Conservation (phyloP, 2,888 invertebrate genomes). For the Phengaris arion region DNA sequence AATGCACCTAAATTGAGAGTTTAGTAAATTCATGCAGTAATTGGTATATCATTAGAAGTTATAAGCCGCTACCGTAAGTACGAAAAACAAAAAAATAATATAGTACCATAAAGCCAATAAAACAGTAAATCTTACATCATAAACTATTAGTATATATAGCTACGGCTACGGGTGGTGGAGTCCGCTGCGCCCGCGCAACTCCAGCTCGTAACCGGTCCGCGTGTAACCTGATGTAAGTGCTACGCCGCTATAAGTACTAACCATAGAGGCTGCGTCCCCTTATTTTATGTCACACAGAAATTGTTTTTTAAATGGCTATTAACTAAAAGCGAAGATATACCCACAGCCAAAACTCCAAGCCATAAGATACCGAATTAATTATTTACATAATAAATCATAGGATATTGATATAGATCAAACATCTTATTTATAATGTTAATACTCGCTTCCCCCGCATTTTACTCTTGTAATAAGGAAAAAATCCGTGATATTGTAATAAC, state of each 20-base stretch:
- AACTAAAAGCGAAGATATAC: no score
- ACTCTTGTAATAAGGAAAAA: neutral
- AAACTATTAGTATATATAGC: slow-evolving; percentile 20
- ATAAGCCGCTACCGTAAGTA: neutral
- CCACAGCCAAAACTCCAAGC: no score
- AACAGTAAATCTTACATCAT: slow-evolving; percentile 25
- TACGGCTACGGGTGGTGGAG: slow-evolving; percentile 25
- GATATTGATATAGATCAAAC: no score
- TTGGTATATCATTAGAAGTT: neutral
- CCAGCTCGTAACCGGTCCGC: slow-evolving; percentile 57
- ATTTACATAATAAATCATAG: no score
- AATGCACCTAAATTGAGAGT: no score
- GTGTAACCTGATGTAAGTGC: slow-evolving; percentile 45
- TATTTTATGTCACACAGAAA: neutral
- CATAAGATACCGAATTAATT: no score
- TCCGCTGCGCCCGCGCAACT: slow-evolving; percentile 36
- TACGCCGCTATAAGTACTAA: slow-evolving; percentile 9
- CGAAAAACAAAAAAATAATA: neutral
- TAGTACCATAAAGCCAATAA: neutral
- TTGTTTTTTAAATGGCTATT: neutral
- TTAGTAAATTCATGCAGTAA: no score
- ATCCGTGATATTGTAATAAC: neutral
- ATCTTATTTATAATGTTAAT: neutral
- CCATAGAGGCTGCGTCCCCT: neutral
- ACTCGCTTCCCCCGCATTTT: neutral